Percentiles rank a stretch among this genome's conserved stretches.
Evolutionary conservation across 2,113 vertebrate genomes (phyloP).

Genomic region (Abramis brama): DNA sequence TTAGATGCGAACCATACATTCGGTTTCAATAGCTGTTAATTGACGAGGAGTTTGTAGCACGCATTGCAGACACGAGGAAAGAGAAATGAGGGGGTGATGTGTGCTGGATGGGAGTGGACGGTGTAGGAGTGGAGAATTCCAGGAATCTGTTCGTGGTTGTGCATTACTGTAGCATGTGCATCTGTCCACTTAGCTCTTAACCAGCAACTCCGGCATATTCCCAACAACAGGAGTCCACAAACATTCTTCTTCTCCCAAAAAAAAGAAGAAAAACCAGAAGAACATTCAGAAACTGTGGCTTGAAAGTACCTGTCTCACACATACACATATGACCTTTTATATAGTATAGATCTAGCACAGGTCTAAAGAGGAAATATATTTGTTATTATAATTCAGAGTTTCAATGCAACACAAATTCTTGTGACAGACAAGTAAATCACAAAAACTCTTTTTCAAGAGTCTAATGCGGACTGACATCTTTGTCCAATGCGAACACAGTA

Average conservation of each 20-base stretch:
- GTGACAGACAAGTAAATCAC: not conserved
- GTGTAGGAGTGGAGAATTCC: conserved; percentile 75
- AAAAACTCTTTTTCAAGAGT: not conserved
- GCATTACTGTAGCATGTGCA: conserved; percentile 55
- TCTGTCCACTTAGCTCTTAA: conserved; percentile 37
- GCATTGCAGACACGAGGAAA: not conserved
- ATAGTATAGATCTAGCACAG: not conserved
- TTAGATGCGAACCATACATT: not conserved
- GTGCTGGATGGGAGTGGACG: conserved; percentile 66
- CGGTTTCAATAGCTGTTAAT: not conserved
- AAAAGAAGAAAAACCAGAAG: not conserved
- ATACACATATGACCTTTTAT: not conserved
- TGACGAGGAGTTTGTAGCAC: not conserved
- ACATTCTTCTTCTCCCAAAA: conserved; percentile 8
- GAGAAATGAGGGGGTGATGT: conserved; percentile 29
- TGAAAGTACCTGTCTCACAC: not conserved
- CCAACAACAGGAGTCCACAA: conserved; percentile 27
- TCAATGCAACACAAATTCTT: not conserved
- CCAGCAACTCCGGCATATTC: conserved; percentile 15
- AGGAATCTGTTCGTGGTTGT: conserved; percentile 70
- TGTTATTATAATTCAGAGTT: not conserved
- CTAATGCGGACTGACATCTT: not conserved
- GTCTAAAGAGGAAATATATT: not conserved
- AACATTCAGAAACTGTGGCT: not conserved
- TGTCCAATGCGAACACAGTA: not conserved